These are phyloP conservation scores for Micromys minutus DNA, from an alignment of 2,113 vertebrate genomes.

Conservation along the genomic window DNA sequence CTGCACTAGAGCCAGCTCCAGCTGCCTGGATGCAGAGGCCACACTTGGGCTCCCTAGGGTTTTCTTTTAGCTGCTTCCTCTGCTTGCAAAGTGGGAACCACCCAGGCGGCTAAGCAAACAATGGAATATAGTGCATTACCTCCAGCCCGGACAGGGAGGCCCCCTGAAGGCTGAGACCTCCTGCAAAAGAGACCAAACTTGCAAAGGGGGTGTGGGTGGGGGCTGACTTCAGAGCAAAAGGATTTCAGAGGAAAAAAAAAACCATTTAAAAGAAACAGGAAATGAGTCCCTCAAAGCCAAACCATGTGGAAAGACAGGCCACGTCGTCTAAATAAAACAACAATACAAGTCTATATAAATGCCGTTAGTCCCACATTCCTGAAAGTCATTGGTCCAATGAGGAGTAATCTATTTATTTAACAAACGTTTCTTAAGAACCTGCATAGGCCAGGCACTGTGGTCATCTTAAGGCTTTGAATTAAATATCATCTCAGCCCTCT, in stretches of 20 bases:
- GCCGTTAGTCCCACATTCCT: conserved; percentile 49
- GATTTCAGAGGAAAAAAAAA: conserved; percentile 60
- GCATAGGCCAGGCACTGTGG: not conserved
- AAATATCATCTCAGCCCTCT: conserved; percentile 13
- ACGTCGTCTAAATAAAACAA: conserved; percentile 68
- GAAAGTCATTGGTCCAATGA: conserved; percentile 37
- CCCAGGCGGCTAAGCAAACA: conserved; percentile 71
- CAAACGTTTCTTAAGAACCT: conserved; percentile 47
- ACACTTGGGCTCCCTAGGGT: conserved; percentile 53
- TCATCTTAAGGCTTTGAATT: conserved; percentile 51
- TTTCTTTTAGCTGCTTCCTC: conserved; percentile 71
- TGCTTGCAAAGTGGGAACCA: conserved; percentile 57
- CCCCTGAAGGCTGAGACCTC: conserved; percentile 64
- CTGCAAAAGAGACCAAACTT: conserved; percentile 35
- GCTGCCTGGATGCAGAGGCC: conserved; percentile 62
- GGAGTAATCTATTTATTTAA: conserved; percentile 44
- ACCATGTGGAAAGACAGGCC: conserved; percentile 73
- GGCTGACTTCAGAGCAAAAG: conserved; percentile 11
- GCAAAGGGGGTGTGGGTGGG: not conserved
- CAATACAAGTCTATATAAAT: conserved; percentile 57
- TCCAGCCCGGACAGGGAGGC: conserved; percentile 38
- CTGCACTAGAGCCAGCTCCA: conserved; percentile 21
- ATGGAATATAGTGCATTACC: not conserved
- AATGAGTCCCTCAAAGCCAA: conserved; percentile 72
- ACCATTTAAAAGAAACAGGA: conserved; percentile 71